These are phyloP conservation scores for Nemoura dubitans DNA, from an alignment of 2,888 invertebrate genomes.

Conservation along the genomic window DNA sequence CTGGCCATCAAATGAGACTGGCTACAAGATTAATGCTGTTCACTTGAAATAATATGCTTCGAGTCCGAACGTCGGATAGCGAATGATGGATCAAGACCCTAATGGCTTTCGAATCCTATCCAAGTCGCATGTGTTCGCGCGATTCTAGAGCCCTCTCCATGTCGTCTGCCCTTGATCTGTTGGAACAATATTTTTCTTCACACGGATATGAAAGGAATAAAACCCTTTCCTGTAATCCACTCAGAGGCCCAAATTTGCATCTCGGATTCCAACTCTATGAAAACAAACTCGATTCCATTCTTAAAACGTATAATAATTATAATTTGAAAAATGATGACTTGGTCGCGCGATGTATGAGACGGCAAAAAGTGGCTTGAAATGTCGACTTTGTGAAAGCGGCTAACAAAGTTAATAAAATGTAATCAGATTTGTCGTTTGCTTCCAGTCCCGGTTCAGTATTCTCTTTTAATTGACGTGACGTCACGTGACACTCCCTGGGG, in stretches of 20 bases:
- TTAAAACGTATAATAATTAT: not conserved
- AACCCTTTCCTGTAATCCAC: not conserved
- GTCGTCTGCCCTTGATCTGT: not conserved
- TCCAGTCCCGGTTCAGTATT: not conserved
- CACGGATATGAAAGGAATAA: not conserved
- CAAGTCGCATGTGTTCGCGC: not conserved
- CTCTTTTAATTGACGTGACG: not conserved
- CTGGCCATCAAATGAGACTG: not conserved
- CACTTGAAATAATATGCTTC: slow-evolving; percentile 7
- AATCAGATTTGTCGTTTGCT: slow-evolving; percentile 5
- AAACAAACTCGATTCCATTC: not conserved
- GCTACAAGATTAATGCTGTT: not conserved
- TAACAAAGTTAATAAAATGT: slow-evolving; percentile 12
- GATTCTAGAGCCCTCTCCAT: not conserved
- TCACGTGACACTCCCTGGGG: not conserved
- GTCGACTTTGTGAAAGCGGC: slow-evolving; percentile 5
- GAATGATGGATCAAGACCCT: not conserved
- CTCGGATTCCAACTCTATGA: not conserved
- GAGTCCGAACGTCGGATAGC: not conserved
- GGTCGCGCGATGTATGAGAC: not conserved
- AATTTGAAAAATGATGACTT: not conserved
- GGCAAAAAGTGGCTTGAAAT: not conserved
- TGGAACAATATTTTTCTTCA: not conserved
- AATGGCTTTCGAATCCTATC: not conserved
- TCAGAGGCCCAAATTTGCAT: not conserved